Evolutionary conservation across 2,113 vertebrate species (phyloP).

Genomic region (Manacus vitellinus): DNA sequence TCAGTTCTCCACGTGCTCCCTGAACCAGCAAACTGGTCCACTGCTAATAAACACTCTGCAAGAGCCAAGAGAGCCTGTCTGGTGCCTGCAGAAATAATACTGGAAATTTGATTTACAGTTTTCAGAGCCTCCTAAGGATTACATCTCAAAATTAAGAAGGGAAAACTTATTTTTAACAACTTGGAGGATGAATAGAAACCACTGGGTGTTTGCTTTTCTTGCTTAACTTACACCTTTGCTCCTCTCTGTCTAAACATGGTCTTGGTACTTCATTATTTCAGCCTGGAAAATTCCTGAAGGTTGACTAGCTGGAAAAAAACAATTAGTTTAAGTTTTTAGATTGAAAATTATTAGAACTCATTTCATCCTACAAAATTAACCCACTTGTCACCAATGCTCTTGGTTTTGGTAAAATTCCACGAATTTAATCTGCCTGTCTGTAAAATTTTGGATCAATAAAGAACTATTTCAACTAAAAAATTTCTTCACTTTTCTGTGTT

Average conservation of each 20-base stretch:
- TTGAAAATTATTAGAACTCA: not conserved
- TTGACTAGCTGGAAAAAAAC: slow-evolving; percentile 1
- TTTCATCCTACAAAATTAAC: not conserved
- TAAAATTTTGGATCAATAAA: not conserved
- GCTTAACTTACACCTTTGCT: slow-evolving; percentile 27
- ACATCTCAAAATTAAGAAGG: not conserved
- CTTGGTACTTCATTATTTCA: slow-evolving; percentile 13
- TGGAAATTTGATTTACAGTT: not conserved
- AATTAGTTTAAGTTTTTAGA: not conserved
- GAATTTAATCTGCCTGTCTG: not conserved
- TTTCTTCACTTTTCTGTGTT: not conserved
- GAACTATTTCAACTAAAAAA: not conserved
- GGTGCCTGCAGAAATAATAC: not conserved
- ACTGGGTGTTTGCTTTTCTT: not conserved
- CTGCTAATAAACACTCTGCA: not conserved
- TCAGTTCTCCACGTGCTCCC: not conserved
- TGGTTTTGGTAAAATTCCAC: not conserved
- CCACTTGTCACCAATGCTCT: not conserved
- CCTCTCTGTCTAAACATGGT: slow-evolving; percentile 24
- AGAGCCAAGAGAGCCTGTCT: not conserved
- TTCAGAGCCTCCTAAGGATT: not conserved
- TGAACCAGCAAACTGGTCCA: not conserved
- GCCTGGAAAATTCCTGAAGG: slow-evolving; percentile 34
- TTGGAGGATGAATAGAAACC: slow-evolving; percentile 17
- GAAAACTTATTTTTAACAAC: slow-evolving; percentile 37